phyloP scores from a whole-genome alignment of 2,888 invertebrate genomes.

The Caenorhabditis panamensis region DNA sequence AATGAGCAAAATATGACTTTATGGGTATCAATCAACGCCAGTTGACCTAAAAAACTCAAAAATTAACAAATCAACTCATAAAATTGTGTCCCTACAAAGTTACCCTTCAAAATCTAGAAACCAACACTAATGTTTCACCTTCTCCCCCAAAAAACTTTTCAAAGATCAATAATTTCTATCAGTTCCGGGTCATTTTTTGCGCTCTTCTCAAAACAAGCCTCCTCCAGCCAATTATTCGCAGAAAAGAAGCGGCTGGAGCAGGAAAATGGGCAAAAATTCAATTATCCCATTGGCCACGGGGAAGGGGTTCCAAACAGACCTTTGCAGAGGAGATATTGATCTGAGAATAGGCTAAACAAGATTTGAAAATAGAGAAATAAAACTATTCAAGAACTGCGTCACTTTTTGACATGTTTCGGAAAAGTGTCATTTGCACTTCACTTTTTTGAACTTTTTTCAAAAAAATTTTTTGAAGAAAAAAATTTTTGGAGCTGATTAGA shows the following conservation, averaged over 20 bases:
- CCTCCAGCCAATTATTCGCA: neutral
- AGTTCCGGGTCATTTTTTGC: neutral
- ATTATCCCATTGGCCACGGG: constrained; percentile 14
- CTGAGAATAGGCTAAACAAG: neutral
- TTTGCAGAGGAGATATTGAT: neutral
- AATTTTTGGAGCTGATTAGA: neutral
- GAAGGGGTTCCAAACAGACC: neutral
- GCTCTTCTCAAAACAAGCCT: neutral
- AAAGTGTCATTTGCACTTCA: neutral
- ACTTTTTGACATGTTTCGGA: no score
- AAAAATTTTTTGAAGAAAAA: neutral
- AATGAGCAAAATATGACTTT: no score
- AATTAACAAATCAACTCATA: no score
- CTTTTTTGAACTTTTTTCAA: neutral
- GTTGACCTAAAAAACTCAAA: neutral
- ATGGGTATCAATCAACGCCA: no score
- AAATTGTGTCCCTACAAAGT: no score
- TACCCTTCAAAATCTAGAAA: no score
- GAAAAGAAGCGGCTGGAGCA: neutral
- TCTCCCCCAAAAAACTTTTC: no score
- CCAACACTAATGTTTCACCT: no score
- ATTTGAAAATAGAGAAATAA: neutral
- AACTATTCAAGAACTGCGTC: neutral
- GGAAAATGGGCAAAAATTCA: constrained; percentile 17
- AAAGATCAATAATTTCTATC: neutral